These are phyloP conservation scores for Carcina quercana DNA, from an alignment of 2,888 invertebrate species.

Conservation along the genomic window DNA sequence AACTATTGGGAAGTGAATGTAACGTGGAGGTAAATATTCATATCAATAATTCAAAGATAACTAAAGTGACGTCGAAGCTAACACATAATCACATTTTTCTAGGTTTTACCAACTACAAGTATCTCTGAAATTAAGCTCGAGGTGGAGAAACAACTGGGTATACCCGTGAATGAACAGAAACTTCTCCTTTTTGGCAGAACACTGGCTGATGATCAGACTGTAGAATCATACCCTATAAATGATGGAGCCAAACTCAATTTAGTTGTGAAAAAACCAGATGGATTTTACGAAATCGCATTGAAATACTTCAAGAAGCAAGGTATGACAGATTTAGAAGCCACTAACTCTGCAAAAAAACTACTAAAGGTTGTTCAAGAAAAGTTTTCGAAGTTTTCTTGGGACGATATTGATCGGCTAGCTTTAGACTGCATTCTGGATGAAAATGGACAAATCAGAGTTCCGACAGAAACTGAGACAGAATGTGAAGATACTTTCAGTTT, in stretches of 20 bases:
- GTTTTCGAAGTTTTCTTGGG: slow-evolving; percentile 71
- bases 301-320: slow-evolving; percentile 76
- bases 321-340: slow-evolving; percentile 77
- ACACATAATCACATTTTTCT: not conserved
- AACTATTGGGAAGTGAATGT: slow-evolving; percentile 82
- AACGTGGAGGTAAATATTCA: slow-evolving; percentile 74
- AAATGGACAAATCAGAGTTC: slow-evolving; percentile 22
- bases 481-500: slow-evolving; percentile 20
- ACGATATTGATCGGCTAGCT: slow-evolving; percentile 74
- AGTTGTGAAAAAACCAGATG: slow-evolving; percentile 79
- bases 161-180: slow-evolving; percentile 81
- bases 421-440: slow-evolving; percentile 43
- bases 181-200: slow-evolving; percentile 81
- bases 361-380: slow-evolving; percentile 70
- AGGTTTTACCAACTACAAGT: slow-evolving; percentile 73
- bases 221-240: slow-evolving; percentile 82
- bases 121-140: slow-evolving; percentile 81
- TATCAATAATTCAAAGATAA: no score
- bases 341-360: slow-evolving; percentile 73
- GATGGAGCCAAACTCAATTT: slow-evolving; percentile 84
- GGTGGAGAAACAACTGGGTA: slow-evolving; percentile 76
- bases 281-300: slow-evolving; percentile 72
- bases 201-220: slow-evolving; percentile 80
- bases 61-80: not conserved
- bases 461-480: slow-evolving; percentile 29